Evolutionary conservation across 2,888 invertebrate genomes (phyloP).

Genomic region (Meliscaeva auricollis): DNA sequence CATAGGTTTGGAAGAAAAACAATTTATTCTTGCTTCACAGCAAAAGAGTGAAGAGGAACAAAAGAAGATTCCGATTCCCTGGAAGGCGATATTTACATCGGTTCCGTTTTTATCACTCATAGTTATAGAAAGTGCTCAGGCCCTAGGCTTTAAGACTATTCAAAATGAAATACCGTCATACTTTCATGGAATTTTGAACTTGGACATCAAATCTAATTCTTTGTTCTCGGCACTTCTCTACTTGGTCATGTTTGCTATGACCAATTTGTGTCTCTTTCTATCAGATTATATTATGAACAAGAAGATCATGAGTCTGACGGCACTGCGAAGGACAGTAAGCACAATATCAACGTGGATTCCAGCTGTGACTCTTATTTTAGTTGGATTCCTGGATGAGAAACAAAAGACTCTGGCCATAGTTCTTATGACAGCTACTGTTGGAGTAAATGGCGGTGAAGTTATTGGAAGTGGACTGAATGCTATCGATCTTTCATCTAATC

Average conservation of each 20-base stretch:
- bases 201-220: slow-evolving; percentile 86
- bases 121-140: slow-evolving; percentile 86
- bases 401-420: slow-evolving; percentile 84
- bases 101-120: slow-evolving; percentile 86
- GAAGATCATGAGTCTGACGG: slow-evolving; percentile 80
- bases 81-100: slow-evolving; percentile 87
- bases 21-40: slow-evolving; percentile 86
- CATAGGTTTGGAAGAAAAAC: slow-evolving; percentile 86
- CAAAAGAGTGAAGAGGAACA: slow-evolving; percentile 77
- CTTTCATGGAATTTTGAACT: slow-evolving; percentile 86
- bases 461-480: slow-evolving; percentile 84
- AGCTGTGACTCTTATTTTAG: slow-evolving; percentile 84
- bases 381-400: slow-evolving; percentile 84
- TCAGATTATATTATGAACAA: slow-evolving; percentile 84
- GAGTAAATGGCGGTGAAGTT: slow-evolving; percentile 81
- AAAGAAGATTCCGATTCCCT: slow-evolving; percentile 85
- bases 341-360: slow-evolving; percentile 84
- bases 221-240: slow-evolving; percentile 85
- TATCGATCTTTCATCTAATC: slow-evolving; percentile 88
- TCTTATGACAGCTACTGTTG: slow-evolving; percentile 86
- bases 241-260: slow-evolving; percentile 84
- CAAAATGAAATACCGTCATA: slow-evolving; percentile 89
- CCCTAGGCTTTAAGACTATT: slow-evolving; percentile 89
- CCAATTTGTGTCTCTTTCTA: slow-evolving; percentile 83
- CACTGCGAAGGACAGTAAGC: slow-evolving; percentile 78